Base-by-base conservation (phyloP, 2,113 vertebrate genomes). In the Nycticryphes semicollaris region DNA sequence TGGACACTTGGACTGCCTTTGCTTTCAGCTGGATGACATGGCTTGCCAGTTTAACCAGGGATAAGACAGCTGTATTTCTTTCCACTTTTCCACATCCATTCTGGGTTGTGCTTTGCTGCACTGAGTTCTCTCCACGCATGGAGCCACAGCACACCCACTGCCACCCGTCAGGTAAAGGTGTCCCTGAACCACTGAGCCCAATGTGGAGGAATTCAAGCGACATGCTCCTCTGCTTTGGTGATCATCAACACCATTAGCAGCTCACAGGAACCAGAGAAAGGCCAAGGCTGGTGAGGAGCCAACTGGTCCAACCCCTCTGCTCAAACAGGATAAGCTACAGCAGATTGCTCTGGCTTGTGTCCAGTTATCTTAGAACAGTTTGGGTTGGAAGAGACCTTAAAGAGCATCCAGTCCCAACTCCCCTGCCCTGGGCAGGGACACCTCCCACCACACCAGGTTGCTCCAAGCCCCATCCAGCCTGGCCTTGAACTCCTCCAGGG, bases 61-160 rank as follows among this genome's bases (percentile, higher is more conserved):
- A 3, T n/a, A 24, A 33, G 18, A 25, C 24, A 10, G 11, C 0
- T 9, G 13, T 5, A 8, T 20, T 25, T 30, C n/a, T 31, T 64
- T 75, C 9, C 39, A 30, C 14, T 48, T 63, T 20, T 11, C 73
- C n/a, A 5, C 3, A 30, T 3, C 25, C 23, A 5, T 47, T n/a
- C 63, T 21, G 37, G 33, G 30, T 10, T 31, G 6, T 1, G 20
- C 28, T 45, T 39, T 12, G 24, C 4, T 54, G 20, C 8, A 0
- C 14, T 31, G 20, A 3, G 35, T 5, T 37, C 43, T 30, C 41
- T 19, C n/a, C 31, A 10, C 7, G 0, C 3, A 3, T 2, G 19
- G 45, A 48, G 48, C 14, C 60, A 19, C n/a, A 33, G 43, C 54
- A 62, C 5, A 7, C 1, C 18, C 15, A 7, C 14, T 12, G 9